A percentile compares a stretch with the other conserved stretches of the same genome.
phyloP scores from a whole-genome alignment of 2,113 vertebrate genomes.

The Accipiter virgatus region DNA sequence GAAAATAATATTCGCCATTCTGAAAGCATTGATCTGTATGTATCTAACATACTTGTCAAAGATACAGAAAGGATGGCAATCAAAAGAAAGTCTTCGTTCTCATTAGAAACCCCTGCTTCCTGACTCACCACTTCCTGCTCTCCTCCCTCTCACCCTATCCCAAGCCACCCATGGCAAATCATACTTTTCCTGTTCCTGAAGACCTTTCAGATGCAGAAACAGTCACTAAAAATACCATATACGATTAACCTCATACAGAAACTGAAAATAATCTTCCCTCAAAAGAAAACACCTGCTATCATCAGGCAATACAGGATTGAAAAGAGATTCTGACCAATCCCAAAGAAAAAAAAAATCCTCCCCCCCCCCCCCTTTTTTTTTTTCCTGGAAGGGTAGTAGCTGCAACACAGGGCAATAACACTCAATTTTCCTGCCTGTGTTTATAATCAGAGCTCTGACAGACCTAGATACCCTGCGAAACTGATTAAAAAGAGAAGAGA shows the following conservation, averaged over 20 bases:
- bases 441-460: background rate
- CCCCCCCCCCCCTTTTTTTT: background rate
- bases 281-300: background rate
- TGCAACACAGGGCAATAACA: background rate
- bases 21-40: background rate
- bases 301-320: background rate
- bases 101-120: background rate
- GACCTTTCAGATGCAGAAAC: background rate
- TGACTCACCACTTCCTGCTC: constrained; percentile 3
- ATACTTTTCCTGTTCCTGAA: background rate
- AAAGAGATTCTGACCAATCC: background rate
- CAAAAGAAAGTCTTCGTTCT: background rate
- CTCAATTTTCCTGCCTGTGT: background rate
- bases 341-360: background rate
- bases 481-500: background rate
- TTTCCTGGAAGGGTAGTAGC: background rate
- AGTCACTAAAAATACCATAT: background rate
- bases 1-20: background rate
- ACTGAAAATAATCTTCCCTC: background rate
- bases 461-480: background rate
- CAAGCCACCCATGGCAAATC: background rate
- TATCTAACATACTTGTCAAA: background rate
- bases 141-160: constrained; percentile 5
- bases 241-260: background rate
- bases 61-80: background rate